Percentiles rank a stretch among this genome's conserved stretches.
phyloP scores from a whole-genome alignment of 2,888 invertebrate species.

The Xestia xanthographa region DNA sequence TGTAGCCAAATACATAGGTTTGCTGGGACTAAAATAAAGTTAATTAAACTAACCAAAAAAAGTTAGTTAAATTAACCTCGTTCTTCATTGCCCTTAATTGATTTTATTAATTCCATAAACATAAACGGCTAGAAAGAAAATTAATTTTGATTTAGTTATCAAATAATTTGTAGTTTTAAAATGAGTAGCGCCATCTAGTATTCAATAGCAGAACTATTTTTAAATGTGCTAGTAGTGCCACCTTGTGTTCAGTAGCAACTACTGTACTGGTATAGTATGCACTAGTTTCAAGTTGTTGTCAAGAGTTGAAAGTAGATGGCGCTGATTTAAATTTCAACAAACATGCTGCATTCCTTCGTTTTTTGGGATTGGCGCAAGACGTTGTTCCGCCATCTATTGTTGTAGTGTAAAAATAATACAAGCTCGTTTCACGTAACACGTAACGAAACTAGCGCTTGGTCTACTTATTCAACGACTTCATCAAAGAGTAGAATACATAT shows the following conservation, averaged over 20 bases:
- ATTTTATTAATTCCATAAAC: not conserved
- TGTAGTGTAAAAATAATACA: not conserved
- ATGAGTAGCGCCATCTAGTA: constrained; percentile 41
- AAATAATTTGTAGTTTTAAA: not conserved
- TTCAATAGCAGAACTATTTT: not conserved
- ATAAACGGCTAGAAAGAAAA: not conserved
- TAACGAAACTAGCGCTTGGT: constrained; percentile 18
- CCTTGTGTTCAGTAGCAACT: constrained; percentile 26
- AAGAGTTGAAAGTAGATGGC: constrained; percentile 16
- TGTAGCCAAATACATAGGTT: not conserved
- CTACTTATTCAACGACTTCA: too few species aligned
- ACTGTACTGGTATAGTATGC: accelerated
- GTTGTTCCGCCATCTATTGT: not conserved
- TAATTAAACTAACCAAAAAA: too few species aligned
- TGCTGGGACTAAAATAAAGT: not conserved
- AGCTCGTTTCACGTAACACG: constrained; percentile 36
- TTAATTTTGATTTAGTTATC: not conserved
- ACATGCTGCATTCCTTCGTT: not conserved
- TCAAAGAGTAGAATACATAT: too few species aligned
- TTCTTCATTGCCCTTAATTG: not conserved
- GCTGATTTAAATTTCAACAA: not conserved
- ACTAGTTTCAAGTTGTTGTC: not conserved
- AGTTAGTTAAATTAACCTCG: too few species aligned
- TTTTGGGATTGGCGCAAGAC: too few species aligned
- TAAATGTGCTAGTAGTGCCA: not conserved